These are phyloP conservation scores for Potorous gilbertii DNA, from an alignment of 2,797 vertebrate species.

Conservation along the genomic window DNA sequence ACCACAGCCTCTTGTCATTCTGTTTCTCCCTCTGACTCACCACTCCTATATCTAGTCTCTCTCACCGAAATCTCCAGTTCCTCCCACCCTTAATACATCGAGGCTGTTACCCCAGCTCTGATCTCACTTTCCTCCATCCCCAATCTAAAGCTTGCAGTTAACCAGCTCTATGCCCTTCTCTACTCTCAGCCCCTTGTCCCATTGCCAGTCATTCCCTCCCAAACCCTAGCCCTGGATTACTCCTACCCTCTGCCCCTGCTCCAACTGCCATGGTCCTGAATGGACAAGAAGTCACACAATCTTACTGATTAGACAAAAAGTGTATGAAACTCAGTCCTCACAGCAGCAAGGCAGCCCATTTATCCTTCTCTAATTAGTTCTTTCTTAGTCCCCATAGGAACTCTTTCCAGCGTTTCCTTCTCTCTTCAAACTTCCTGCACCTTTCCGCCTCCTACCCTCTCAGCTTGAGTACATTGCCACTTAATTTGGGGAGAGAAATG, in stretches of 20 bases:
- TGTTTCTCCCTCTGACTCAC: neutral
- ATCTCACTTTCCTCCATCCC: neutral
- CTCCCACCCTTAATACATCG: neutral
- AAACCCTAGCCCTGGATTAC: neutral
- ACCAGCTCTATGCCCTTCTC: neutral
- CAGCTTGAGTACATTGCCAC: neutral
- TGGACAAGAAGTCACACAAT: neutral
- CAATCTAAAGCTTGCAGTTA: neutral
- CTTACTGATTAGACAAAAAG: neutral
- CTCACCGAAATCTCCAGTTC: neutral
- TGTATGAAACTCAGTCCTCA: neutral
- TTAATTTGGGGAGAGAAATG: neutral
- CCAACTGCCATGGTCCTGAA: neutral
- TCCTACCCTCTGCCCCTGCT: neutral
- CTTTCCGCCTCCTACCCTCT: neutral
- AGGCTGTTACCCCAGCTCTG: neutral
- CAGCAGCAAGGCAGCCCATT: neutral
- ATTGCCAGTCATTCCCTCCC: neutral
- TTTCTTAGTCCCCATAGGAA: neutral
- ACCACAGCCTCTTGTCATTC: neutral
- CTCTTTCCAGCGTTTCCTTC: neutral
- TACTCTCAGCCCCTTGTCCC: neutral
- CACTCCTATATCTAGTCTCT: neutral
- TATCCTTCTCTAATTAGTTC: neutral
- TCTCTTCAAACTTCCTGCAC: neutral